Conservation (phyloP, 2,888 invertebrate genomes). For the Ceriagrion tenellum region DNA sequence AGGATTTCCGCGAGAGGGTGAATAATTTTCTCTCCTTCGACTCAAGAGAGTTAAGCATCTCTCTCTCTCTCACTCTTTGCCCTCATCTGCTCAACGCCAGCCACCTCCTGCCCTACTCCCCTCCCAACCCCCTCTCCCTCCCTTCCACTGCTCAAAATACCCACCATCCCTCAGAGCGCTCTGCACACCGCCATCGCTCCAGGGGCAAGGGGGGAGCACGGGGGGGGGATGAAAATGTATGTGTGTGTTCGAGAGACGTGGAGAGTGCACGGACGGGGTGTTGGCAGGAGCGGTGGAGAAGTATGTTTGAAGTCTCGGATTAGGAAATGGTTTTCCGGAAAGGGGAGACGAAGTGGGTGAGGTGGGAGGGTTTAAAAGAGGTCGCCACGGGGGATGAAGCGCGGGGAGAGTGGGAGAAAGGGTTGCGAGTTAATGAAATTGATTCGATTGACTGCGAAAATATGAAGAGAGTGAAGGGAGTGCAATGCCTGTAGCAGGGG, state of each 20-base stretch:
- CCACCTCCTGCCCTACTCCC: neutral
- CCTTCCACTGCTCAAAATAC: no score
- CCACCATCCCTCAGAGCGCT: no score
- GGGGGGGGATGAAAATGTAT: neutral
- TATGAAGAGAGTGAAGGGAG: neutral
- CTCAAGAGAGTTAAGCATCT: neutral
- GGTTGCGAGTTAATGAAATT: constrained; percentile 10
- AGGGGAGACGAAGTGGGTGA: neutral
- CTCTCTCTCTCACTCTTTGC: neutral
- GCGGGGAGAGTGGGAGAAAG: neutral
- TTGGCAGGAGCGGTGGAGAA: neutral
- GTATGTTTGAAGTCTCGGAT: neutral
- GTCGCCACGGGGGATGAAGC: neutral
- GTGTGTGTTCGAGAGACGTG: neutral
- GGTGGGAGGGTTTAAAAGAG: neutral
- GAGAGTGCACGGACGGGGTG: neutral
- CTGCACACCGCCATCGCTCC: no score
- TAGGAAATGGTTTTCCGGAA: neutral
- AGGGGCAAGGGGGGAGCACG: neutral
- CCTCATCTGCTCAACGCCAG: neutral
- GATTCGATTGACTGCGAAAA: constrained; percentile 21
- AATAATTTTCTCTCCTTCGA: constrained; percentile 33
- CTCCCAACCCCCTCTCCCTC: neutral
- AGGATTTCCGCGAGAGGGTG: constrained; percentile 17
- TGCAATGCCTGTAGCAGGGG: neutral